Conservation (phyloP, 2,797 vertebrate genomes). For the Falco novaeseelandiae region DNA sequence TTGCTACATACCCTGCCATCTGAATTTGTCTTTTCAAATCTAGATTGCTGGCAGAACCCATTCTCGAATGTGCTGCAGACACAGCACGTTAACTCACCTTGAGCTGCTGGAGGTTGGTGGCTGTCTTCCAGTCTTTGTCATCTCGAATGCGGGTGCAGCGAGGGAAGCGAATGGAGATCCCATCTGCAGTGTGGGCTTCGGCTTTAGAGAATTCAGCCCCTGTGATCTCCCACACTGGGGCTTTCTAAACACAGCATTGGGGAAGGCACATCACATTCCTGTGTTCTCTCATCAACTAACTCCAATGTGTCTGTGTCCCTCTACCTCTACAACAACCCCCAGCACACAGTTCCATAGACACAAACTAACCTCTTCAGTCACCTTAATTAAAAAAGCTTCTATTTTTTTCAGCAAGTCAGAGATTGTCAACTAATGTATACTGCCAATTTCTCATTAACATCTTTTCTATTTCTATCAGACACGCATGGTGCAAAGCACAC, state of each 20-base stretch:
- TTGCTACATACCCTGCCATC: accelerated
- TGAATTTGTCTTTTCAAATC: accelerated
- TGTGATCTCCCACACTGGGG: constrained; percentile 97
- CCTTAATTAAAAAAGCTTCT: not conserved
- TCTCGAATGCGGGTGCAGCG: constrained; percentile 94
- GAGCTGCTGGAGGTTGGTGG: constrained; percentile 92
- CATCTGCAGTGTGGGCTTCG: constrained; percentile 95
- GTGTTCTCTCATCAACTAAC: not conserved
- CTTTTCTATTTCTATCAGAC: not conserved
- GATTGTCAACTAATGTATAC: not conserved
- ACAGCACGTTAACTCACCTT: constrained; percentile 72
- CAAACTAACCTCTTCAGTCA: not conserved
- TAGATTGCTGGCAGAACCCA: accelerated
- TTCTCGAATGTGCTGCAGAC: accelerated
- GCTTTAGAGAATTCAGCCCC: constrained; percentile 97
- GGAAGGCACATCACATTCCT: not conserved
- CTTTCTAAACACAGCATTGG: constrained; percentile 77
- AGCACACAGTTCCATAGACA: accelerated
- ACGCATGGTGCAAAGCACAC: not conserved
- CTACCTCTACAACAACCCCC: not conserved
- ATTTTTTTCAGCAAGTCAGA: not conserved
- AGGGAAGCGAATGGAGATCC: constrained; percentile 99
- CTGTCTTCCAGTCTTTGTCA: constrained; percentile 95
- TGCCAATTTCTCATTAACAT: not conserved
- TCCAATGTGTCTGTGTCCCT: accelerated